These are phyloP conservation scores for Albula goreensis DNA, from an alignment of 2,113 vertebrate species.

Conservation along the genomic window DNA sequence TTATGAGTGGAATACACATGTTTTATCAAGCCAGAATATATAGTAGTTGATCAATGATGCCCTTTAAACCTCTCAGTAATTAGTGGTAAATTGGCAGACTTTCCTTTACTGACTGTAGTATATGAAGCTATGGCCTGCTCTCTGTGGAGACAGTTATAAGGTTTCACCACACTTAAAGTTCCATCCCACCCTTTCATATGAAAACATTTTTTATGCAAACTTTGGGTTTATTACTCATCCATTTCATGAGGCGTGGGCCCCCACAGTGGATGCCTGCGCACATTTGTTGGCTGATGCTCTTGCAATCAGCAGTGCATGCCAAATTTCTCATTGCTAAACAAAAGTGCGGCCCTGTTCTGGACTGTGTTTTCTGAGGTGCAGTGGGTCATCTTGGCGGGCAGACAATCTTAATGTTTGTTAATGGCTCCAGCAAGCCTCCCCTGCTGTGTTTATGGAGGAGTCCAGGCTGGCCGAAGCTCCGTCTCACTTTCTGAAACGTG, in stretches of 20 bases:
- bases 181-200: not conserved
- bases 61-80: no score
- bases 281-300: slow-evolving; percentile 43
- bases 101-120: no score
- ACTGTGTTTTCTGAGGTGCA: slow-evolving; percentile 24
- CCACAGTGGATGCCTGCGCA: slow-evolving; percentile 47
- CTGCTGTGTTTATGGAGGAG: slow-evolving; percentile 57
- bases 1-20: no score
- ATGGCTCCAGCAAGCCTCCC: slow-evolving; percentile 30
- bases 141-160: not conserved
- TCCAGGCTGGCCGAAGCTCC: slow-evolving; percentile 33
- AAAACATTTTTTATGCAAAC: not conserved
- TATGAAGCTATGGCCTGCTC: not conserved
- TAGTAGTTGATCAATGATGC: no score
- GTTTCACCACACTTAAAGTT: not conserved
- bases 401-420: slow-evolving; percentile 43
- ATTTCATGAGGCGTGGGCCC: slow-evolving; percentile 45
- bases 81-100: no score
- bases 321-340: slow-evolving; percentile 41
- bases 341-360: slow-evolving; percentile 29
- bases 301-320: slow-evolving; percentile 34
- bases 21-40: no score
- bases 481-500: slow-evolving; percentile 41
- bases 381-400: slow-evolving; percentile 40
- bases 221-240: slow-evolving; percentile 52